Conservation (phyloP, 2,888 invertebrate species). For the Cephus nigrinus region DNA sequence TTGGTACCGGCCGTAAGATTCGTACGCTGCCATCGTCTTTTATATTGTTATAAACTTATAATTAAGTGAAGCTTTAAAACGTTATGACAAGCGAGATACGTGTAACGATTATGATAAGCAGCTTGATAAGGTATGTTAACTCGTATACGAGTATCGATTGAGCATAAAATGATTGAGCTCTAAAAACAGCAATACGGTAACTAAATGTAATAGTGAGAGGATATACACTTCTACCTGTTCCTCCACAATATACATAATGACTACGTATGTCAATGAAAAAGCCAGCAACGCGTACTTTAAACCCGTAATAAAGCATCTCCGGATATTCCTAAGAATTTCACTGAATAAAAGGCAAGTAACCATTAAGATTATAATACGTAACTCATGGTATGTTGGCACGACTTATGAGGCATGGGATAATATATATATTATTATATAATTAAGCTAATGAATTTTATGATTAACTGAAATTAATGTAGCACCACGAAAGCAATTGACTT, state of each 20-base stretch:
- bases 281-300: background rate
- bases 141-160: background rate
- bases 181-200: background rate
- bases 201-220: background rate
- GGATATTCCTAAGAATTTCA: background rate
- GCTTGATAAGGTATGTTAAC: background rate
- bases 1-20: conserved; percentile 21
- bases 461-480: background rate
- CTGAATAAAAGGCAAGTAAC: background rate
- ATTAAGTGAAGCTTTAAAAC: conserved; percentile 22
- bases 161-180: background rate
- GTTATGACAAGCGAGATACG: conserved; percentile 26
- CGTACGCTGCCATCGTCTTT: conserved; percentile 15
- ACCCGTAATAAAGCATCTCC: background rate
- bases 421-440: background rate
- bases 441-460: background rate
- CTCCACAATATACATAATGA: background rate
- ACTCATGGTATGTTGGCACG: background rate
- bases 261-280: background rate
- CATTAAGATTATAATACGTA: background rate
- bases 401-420: background rate
- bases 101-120: background rate
- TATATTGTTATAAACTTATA: conserved; percentile 21
- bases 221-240: background rate
- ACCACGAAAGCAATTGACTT: background rate